These are phyloP conservation scores for Bilobella aurantiaca DNA, from an alignment of 1,140 invertebrate genomes.

Conservation along the genomic window DNA sequence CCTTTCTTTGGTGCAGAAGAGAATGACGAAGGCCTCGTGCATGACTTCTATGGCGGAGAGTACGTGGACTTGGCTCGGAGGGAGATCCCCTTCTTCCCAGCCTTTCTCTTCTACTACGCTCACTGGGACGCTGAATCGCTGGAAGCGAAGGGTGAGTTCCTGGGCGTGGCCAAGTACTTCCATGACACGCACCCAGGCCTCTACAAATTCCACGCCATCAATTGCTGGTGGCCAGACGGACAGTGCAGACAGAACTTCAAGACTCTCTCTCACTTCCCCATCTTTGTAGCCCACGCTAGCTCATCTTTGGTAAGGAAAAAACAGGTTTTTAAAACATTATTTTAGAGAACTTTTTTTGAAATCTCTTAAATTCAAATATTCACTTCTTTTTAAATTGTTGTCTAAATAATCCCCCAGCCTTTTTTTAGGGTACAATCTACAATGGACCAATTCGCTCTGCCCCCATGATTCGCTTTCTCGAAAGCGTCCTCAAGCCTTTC, in stretches of 20 bases:
- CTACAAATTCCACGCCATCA: conserved; percentile 32
- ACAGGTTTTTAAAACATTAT: neutral
- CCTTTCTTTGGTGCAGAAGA: conserved; percentile 25
- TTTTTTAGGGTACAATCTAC: conserved; percentile 32
- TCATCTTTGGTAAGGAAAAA: conserved; percentile 25
- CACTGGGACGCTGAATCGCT: conserved; percentile 33
- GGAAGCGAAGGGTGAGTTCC: conserved; percentile 25
- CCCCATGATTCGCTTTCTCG: conserved; percentile 30
- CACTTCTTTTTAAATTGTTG: no score
- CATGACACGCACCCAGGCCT: conserved; percentile 3
- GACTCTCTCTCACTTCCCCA: conserved; percentile 33
- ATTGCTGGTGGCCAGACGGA: conserved; percentile 33
- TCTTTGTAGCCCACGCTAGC: conserved; percentile 32
- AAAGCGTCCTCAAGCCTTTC: conserved; percentile 24
- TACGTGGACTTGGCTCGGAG: conserved; percentile 30
- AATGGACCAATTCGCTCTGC: conserved; percentile 30
- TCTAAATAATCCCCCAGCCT: no score
- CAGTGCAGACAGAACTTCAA: conserved; percentile 34
- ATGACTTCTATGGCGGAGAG: conserved; percentile 30
- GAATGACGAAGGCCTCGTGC: conserved; percentile 10
- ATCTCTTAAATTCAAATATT: neutral
- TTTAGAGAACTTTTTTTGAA: neutral
- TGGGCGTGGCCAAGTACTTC: conserved; percentile 28
- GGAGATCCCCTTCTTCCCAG: conserved; percentile 27
- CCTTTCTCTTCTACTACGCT: conserved; percentile 34